Percentiles rank a stretch among this genome's conserved stretches.
phyloP scores from a whole-genome alignment of 2,113 vertebrate species.

The Felis chaus region DNA sequence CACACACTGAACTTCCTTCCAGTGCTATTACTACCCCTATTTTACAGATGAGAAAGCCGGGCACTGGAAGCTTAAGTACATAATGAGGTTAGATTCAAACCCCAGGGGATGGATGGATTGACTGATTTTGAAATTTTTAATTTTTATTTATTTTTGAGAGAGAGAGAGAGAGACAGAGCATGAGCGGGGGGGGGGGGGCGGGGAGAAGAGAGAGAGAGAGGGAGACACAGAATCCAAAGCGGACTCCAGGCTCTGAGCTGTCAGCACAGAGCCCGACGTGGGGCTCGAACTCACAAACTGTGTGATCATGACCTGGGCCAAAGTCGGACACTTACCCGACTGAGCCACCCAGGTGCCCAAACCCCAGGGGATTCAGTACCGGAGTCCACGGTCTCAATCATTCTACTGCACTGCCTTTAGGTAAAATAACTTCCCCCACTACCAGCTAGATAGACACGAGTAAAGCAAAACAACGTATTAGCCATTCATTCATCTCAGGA shows the following conservation, averaged over 20 bases:
- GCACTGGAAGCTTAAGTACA: neutral
- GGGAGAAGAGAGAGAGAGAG: too few relatives aligned
- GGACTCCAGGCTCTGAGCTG: too few relatives aligned
- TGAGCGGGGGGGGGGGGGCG: too few relatives aligned
- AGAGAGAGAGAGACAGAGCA: too few relatives aligned
- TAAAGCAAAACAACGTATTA: neutral
- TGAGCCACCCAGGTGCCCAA: too few relatives aligned
- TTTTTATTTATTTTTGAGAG: too few relatives aligned
- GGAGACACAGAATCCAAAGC: too few relatives aligned
- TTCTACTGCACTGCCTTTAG: neutral
- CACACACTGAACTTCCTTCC: neutral
- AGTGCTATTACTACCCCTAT: fast-evolving
- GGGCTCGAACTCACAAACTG: too few relatives aligned
- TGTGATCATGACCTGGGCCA: too few relatives aligned
- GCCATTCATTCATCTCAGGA: neutral
- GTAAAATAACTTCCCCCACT: neutral
- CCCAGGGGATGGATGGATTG: neutral
- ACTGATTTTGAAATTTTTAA: too few relatives aligned
- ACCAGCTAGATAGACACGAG: neutral
- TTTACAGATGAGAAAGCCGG: neutral
- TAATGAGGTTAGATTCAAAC: neutral
- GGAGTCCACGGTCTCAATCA: neutral
- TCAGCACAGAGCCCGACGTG: too few relatives aligned
- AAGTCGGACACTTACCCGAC: too few relatives aligned
- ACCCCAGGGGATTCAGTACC: neutral